Percentiles rank a stretch among this genome's conserved stretches.
phyloP scores from a whole-genome alignment of 92 coral and sea anemone species.

The Epizoanthus illoricatus region DNA sequence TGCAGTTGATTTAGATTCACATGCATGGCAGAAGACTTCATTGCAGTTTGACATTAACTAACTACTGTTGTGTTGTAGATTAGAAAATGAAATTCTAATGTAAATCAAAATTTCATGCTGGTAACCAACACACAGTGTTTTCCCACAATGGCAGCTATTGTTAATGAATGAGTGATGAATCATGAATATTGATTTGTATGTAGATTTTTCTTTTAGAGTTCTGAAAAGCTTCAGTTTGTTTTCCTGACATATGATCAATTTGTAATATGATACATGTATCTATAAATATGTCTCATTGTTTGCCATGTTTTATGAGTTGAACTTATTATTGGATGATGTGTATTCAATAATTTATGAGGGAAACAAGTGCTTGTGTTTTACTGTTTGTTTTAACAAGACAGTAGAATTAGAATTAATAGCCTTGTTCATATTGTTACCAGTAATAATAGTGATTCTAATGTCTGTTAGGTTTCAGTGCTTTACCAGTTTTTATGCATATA shows the following conservation, averaged over 20 bases:
- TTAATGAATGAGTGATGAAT: neutral
- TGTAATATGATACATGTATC: neutral
- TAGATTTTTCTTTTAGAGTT: neutral
- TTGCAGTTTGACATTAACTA: neutral
- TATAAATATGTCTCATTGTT: too few relatives aligned
- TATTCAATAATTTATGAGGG: neutral
- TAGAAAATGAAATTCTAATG: constrained; percentile 8
- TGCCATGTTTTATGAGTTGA: too few relatives aligned
- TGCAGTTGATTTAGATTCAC: neutral
- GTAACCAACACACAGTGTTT: neutral
- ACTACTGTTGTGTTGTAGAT: constrained; percentile 15
- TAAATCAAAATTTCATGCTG: neutral
- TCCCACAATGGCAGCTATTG: constrained; percentile 2
- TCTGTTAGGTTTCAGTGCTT: too few relatives aligned
- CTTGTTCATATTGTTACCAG: too few relatives aligned
- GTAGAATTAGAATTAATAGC: too few relatives aligned
- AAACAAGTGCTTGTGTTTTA: too few relatives aligned
- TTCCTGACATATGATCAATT: neutral
- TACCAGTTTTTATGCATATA: too few relatives aligned
- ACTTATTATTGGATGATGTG: neutral
- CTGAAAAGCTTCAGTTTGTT: neutral
- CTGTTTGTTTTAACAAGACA: too few relatives aligned
- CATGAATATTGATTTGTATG: neutral
- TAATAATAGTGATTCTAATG: too few relatives aligned
- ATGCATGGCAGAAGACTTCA: neutral